Percentiles rank a stretch among this genome's conserved stretches.
These are phyloP conservation scores for Diaperis boleti DNA, from an alignment of 2,888 invertebrate species.

Conservation along the genomic window DNA sequence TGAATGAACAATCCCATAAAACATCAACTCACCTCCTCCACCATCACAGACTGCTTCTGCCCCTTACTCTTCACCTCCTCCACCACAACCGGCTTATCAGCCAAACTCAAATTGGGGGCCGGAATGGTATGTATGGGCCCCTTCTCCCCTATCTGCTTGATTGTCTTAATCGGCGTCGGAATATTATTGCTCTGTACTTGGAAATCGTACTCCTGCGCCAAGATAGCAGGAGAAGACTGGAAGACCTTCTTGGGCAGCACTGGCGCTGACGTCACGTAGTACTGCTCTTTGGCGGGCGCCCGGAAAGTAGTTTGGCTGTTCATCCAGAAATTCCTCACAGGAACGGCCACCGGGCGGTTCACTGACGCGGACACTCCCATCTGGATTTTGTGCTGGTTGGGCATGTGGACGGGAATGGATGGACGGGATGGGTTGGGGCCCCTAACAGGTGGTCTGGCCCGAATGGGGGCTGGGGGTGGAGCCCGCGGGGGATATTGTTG, in stretches of 20 bases:
- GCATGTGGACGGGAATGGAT: slow-evolving; percentile 54
- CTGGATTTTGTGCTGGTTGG: slow-evolving; percentile 49
- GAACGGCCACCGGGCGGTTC: slow-evolving; percentile 42
- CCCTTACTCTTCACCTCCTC: slow-evolving; percentile 53
- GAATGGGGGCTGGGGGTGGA: slow-evolving; percentile 46
- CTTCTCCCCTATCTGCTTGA: slow-evolving; percentile 66
- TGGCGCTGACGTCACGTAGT: slow-evolving; percentile 9
- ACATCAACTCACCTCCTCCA: slow-evolving; percentile 8
- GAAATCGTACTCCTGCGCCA: slow-evolving; percentile 59
- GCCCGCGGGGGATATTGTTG: slow-evolving; percentile 46
- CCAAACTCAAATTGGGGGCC: slow-evolving; percentile 82
- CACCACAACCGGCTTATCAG: slow-evolving; percentile 73
- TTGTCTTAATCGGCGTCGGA: slow-evolving; percentile 59
- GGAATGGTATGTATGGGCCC: slow-evolving; percentile 90
- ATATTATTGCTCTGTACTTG: slow-evolving; percentile 63
- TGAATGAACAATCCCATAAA: too few species aligned
- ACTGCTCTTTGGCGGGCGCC: slow-evolving; percentile 43
- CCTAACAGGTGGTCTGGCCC: slow-evolving; percentile 21
- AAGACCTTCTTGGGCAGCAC: slow-evolving; percentile 49
- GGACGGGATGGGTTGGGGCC: slow-evolving; percentile 42
- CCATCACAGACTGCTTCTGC: slow-evolving; percentile 5
- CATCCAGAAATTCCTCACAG: slow-evolving; percentile 55
- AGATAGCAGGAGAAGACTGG: slow-evolving; percentile 56
- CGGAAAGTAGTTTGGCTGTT: slow-evolving; percentile 48
- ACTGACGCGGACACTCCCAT: slow-evolving; percentile 43